phyloP scores from a whole-genome alignment of 2,888 invertebrate genomes.

The Ceraclea dissimilis region DNA sequence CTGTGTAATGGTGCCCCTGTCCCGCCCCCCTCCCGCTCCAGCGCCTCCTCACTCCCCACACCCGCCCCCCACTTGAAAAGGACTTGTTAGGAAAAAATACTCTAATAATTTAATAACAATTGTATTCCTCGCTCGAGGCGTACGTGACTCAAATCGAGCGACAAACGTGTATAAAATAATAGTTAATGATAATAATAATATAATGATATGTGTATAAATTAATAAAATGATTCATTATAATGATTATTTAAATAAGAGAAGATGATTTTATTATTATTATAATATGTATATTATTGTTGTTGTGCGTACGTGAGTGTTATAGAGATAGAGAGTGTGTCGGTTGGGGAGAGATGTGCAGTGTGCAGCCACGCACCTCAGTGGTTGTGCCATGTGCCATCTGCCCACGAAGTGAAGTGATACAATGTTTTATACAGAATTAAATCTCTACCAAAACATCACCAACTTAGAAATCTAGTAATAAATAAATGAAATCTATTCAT shows the following conservation, averaged over 20 bases:
- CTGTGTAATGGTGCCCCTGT: conserved; percentile 35
- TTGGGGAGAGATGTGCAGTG: too few relatives aligned
- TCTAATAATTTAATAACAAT: background rate
- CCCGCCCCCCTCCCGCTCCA: conserved; percentile 29
- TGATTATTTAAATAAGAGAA: background rate
- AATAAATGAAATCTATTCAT: too few relatives aligned
- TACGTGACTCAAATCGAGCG: background rate
- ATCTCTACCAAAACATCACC: too few relatives aligned
- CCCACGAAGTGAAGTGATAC: too few relatives aligned
- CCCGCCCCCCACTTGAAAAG: conserved; percentile 24
- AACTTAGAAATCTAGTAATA: too few relatives aligned
- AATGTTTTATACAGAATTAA: too few relatives aligned
- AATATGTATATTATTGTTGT: background rate
- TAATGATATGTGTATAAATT: background rate
- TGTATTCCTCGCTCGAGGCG: conserved; percentile 5
- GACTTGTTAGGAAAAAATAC: conserved; percentile 7
- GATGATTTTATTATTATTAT: background rate
- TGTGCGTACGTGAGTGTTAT: too few relatives aligned
- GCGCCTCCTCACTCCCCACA: conserved; percentile 24
- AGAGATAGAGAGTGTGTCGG: too few relatives aligned
- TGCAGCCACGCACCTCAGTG: too few relatives aligned
- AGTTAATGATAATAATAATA: background rate
- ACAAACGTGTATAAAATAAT: conserved; percentile 3
- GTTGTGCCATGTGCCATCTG: too few relatives aligned
- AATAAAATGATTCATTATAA: background rate